These are phyloP conservation scores for Diadromus collaris DNA, from an alignment of 2,888 invertebrate genomes.

Conservation along the genomic window DNA sequence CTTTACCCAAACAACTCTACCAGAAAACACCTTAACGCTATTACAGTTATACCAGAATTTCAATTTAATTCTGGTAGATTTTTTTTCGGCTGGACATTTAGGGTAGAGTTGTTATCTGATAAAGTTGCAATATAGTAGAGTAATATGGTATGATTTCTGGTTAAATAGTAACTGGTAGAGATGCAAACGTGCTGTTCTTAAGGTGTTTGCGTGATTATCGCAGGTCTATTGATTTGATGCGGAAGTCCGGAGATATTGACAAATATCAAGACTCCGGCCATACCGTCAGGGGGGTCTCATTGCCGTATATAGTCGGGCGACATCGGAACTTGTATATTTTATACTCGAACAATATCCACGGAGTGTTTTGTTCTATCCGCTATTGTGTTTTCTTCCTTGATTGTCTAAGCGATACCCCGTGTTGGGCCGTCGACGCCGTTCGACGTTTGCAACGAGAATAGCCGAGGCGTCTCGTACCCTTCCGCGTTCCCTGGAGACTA, in stretches of 20 bases:
- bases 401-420: slow-evolving; percentile 5
- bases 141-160: no score
- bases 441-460: slow-evolving; percentile 41
- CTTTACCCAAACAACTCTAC: no score
- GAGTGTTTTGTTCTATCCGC: background rate
- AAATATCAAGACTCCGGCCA: background rate
- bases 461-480: slow-evolving; percentile 62
- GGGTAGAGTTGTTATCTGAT: no score
- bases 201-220: background rate
- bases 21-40: no score
- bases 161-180: no score
- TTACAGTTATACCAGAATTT: no score
- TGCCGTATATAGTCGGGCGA: background rate
- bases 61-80: no score
- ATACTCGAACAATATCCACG: background rate
- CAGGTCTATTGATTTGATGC: background rate
- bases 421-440: slow-evolving; percentile 21
- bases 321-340: background rate
- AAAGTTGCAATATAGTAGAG: no score
- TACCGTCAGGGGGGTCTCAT: background rate
- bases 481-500: slow-evolving; percentile 66
- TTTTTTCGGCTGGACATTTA: no score
- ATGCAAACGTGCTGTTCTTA: background rate
- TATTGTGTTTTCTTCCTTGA: slow-evolving; percentile 12
- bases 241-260: background rate